phyloP scores from a whole-genome alignment of 2,113 vertebrate species.

The Pogona vitticeps region DNA sequence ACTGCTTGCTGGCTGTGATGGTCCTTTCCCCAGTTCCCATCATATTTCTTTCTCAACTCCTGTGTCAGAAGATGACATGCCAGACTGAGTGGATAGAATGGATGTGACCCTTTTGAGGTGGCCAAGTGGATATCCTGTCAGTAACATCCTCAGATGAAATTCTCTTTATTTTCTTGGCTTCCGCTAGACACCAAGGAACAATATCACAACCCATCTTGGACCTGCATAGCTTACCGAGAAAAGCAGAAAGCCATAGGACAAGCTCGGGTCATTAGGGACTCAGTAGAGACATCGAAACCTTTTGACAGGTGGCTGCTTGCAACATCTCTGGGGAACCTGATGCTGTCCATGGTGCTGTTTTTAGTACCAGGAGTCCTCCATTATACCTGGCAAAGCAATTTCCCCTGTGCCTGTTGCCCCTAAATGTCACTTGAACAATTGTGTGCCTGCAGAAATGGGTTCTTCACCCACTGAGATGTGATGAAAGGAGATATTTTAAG shows the following conservation, averaged over 20 bases:
- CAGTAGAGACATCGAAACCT: accelerated
- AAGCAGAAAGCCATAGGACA: not conserved
- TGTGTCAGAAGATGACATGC: not conserved
- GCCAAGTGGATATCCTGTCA: not conserved
- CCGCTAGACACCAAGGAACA: not conserved
- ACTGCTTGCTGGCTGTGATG: not conserved
- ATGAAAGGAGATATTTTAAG: conserved; percentile 68
- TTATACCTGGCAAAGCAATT: not conserved
- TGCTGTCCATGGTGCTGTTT: conserved; percentile 6
- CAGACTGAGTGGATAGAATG: not conserved
- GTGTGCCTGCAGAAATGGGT: not conserved
- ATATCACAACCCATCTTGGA: not conserved
- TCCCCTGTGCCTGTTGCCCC: not conserved
- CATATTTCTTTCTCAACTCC: not conserved
- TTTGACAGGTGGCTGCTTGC: not conserved
- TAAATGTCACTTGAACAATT: conserved; percentile 22
- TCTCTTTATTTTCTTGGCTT: not conserved
- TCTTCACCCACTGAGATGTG: conserved; percentile 50
- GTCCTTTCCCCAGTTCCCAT: not conserved
- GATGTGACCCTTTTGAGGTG: not conserved
- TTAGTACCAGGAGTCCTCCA: not conserved
- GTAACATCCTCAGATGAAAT: not conserved
- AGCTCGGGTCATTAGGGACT: not conserved
- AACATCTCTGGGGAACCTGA: not conserved
- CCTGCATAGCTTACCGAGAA: not conserved